A percentile compares a stretch with the other conserved stretches of the same genome.
Conservation (phyloP, 2,113 vertebrate genomes). For the Leptodactylus fuscus region DNA sequence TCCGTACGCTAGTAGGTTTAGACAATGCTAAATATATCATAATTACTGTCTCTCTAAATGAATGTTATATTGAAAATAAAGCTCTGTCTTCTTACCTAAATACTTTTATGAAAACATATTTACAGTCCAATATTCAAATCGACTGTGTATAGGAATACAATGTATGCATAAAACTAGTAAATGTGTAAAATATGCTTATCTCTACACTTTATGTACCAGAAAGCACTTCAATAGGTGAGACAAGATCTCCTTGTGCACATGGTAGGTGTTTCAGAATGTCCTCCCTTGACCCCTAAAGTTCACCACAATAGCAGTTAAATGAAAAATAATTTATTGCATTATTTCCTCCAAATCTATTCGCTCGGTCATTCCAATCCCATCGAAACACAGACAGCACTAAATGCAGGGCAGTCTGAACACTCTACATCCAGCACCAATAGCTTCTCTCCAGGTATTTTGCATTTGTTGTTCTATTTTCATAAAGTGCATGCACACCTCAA, state of each 20-base stretch:
- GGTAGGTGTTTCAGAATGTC: neutral
- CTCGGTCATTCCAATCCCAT: no score
- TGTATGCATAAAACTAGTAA: neutral
- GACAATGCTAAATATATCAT: conserved; percentile 30
- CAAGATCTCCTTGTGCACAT: neutral
- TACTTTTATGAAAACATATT: conserved; percentile 4
- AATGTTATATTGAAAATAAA: conserved; percentile 13
- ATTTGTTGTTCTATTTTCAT: no score
- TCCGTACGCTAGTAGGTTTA: conserved; percentile 33
- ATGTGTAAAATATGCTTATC: neutral
- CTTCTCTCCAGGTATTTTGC: no score
- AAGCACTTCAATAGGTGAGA: neutral
- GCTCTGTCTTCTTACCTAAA: conserved; percentile 7
- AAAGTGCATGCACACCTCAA: no score
- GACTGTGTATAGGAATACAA: neutral
- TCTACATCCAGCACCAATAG: no score
- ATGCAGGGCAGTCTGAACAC: no score
- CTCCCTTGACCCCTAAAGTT: neutral
- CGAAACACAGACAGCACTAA: no score
- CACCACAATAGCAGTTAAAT: neutral
- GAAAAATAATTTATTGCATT: neutral
- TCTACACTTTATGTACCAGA: neutral
- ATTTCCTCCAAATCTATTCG: no score
- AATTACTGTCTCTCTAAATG: conserved; percentile 24
- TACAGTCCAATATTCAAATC: neutral